Conservation (phyloP, 2,888 invertebrate species). For the Cephonodes hylas region DNA sequence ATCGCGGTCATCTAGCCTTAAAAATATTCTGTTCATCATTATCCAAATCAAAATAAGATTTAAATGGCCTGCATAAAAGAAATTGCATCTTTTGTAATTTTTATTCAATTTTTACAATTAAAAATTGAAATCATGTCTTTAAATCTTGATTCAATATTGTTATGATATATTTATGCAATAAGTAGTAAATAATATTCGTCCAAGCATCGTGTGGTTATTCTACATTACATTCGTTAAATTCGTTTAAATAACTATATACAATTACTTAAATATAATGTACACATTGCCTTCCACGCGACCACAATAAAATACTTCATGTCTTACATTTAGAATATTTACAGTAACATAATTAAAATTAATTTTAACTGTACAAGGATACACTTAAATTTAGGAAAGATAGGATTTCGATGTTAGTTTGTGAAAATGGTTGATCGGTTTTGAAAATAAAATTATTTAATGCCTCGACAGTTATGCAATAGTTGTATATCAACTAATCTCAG, state of each 20-base stretch:
- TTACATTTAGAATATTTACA: constrained; percentile 12
- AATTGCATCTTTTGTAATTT: not conserved
- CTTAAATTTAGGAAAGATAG: not conserved
- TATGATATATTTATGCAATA: not conserved
- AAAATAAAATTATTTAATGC: not conserved
- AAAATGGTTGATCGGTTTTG: not conserved
- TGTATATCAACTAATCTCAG: not conserved
- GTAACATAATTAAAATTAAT: constrained; percentile 1
- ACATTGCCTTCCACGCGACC: constrained; percentile 12
- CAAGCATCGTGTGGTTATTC: constrained; percentile 8
- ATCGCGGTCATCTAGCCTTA: too few relatives aligned
- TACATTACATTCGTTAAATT: constrained; percentile 15
- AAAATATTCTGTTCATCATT: too few relatives aligned
- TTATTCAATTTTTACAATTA: too few relatives aligned
- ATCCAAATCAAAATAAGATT: too few relatives aligned
- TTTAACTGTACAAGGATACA: constrained; percentile 4
- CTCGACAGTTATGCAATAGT: not conserved
- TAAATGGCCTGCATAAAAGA: too few relatives aligned
- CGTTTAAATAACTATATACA: constrained; percentile 19
- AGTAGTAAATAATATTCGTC: constrained; percentile 7
- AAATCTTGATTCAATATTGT: not conserved
- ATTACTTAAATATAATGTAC: constrained; percentile 10
- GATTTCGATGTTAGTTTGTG: not conserved
- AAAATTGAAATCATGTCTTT: too few relatives aligned
- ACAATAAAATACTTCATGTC: constrained; percentile 3